phyloP scores from a whole-genome alignment of 2,797 vertebrate species.

The Myotis findleyi region DNA sequence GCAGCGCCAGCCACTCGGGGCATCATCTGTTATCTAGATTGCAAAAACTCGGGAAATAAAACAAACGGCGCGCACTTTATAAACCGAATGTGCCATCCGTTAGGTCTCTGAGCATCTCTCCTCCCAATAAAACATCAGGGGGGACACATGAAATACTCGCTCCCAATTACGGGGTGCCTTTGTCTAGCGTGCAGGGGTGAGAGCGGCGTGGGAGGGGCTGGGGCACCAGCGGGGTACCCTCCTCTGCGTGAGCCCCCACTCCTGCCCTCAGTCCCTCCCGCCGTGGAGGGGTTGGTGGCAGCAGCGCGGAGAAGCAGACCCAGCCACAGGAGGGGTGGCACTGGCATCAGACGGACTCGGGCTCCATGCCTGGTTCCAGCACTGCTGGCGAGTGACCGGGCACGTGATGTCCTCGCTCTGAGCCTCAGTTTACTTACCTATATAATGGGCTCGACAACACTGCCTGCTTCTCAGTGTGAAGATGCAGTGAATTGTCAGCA shows the following conservation, averaged over 20 bases:
- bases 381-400: neutral
- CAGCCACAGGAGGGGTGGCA: neutral
- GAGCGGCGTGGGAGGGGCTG: neutral
- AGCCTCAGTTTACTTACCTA: conserved; percentile 29
- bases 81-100: conserved; percentile 89
- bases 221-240: neutral
- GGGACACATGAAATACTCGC: conserved; percentile 85
- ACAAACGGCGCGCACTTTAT: conserved; percentile 87
- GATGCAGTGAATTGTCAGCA: neutral
- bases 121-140: conserved; percentile 88
- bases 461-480: neutral
- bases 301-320: neutral
- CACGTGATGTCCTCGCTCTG: neutral
- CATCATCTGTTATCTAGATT: conserved; percentile 90
- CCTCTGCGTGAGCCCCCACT: neutral
- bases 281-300: neutral
- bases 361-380: neutral
- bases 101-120: conserved; percentile 85
- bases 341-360: neutral
- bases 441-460: neutral
- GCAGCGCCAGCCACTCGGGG: conserved; percentile 86
- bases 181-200: conserved; percentile 60
- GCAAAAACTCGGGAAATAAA: conserved; percentile 89
- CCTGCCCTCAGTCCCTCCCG: neutral
- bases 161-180: conserved; percentile 78